These are phyloP conservation scores for Xenentodon cancila DNA, from an alignment of 2,797 vertebrate species.

Conservation along the genomic window DNA sequence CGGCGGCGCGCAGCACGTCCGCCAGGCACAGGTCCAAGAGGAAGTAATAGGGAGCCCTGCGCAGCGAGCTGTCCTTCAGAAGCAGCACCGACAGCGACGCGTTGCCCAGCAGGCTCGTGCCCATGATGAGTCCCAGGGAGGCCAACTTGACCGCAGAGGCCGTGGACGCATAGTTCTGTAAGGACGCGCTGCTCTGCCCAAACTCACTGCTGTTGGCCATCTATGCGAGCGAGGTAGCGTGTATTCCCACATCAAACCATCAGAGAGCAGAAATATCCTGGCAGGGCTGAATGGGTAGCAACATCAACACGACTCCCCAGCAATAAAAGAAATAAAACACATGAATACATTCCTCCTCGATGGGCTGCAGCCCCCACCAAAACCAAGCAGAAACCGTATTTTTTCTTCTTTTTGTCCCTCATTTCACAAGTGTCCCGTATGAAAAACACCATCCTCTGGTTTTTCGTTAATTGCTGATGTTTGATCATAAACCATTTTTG, in stretches of 20 bases:
- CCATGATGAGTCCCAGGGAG: conserved; percentile 90
- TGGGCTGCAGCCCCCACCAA: conserved; percentile 23
- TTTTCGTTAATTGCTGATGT: conserved; percentile 4
- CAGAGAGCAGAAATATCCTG: conserved; percentile 1
- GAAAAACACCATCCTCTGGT: conserved; percentile 9
- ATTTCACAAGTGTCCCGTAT: conserved; percentile 54
- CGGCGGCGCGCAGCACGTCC: conserved; percentile 89
- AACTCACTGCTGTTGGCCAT: conserved; percentile 93
- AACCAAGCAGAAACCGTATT: conserved; percentile 17
- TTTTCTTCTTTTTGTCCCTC: conserved; percentile 67
- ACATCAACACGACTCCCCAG: conserved; percentile 22
- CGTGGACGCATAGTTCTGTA: conserved; percentile 83
- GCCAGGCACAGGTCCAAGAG: conserved; percentile 94
- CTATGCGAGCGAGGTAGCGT: conserved; percentile 61
- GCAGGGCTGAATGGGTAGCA: background rate
- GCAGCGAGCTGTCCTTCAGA: conserved; percentile 90
- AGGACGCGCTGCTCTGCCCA: conserved; percentile 83
- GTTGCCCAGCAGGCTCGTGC: conserved; percentile 91
- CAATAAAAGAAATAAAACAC: conserved; percentile 2
- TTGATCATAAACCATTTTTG: conserved; percentile 27
- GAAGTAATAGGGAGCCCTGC: conserved; percentile 92
- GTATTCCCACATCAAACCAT: conserved; percentile 73
- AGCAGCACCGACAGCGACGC: conserved; percentile 89
- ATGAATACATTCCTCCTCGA: conserved; percentile 39
- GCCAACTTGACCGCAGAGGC: conserved; percentile 91